These are phyloP conservation scores for Brachypalpus laphriformis DNA, from an alignment of 2,888 invertebrate species.

Conservation along the genomic window DNA sequence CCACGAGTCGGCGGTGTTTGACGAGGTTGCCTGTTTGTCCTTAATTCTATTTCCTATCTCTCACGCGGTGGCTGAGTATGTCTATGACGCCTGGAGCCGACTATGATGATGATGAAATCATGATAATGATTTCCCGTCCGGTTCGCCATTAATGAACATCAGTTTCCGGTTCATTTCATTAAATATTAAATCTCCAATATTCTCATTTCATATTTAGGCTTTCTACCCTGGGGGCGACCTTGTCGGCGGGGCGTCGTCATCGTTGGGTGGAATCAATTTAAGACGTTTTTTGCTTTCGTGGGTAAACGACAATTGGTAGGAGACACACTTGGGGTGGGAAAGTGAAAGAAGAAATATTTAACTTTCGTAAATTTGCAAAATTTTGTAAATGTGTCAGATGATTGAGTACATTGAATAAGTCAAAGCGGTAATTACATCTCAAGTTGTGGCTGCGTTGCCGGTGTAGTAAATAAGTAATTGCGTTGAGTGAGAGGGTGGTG, in stretches of 20 bases:
- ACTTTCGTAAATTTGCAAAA: conserved; percentile 7
- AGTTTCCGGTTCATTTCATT: conserved; percentile 55
- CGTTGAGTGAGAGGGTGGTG: neutral
- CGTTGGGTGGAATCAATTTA: conserved; percentile 20
- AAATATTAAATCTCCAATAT: conserved; percentile 56
- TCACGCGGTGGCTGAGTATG: neutral
- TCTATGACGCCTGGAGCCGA: neutral
- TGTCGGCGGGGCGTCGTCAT: neutral
- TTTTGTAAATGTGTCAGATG: conserved; percentile 35
- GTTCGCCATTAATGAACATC: conserved; percentile 53
- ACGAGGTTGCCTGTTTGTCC: conserved; percentile 5
- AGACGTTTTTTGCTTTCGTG: neutral
- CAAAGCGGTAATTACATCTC: conserved; percentile 46
- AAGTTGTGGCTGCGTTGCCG: conserved; percentile 13
- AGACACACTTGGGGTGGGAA: too few species aligned
- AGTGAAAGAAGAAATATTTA: neutral
- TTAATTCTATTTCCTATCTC: conserved; percentile 28
- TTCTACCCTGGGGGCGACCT: neutral
- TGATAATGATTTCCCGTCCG: conserved; percentile 34
- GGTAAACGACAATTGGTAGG: neutral
- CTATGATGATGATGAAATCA: neutral
- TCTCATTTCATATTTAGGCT: conserved; percentile 27
- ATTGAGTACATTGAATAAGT: conserved; percentile 41
- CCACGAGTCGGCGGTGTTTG: conserved; percentile 25
- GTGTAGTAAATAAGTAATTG: conserved; percentile 25